phyloP scores from a whole-genome alignment of 2,113 vertebrate genomes.

The Triplophysa rosa region DNA sequence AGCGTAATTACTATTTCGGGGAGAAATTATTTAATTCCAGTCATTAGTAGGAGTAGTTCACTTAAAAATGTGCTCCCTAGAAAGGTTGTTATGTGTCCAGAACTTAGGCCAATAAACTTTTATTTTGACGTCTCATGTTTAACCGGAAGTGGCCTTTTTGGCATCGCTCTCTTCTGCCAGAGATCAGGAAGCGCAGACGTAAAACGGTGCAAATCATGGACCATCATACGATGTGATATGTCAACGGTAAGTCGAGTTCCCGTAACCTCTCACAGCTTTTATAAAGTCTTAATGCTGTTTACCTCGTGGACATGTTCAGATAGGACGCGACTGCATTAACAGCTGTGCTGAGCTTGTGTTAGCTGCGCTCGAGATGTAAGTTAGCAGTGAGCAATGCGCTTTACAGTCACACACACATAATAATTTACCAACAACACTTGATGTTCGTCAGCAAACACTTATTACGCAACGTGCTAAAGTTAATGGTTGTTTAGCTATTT shows the following conservation, averaged over 20 bases:
- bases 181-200: constrained; percentile 56
- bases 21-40: too few species aligned
- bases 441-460: background rate
- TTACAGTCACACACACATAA: background rate
- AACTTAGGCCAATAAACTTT: background rate
- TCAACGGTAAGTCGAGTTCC: constrained; percentile 62
- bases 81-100: too few species aligned
- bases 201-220: constrained; percentile 51
- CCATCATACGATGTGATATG: constrained; percentile 57
- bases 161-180: constrained; percentile 17
- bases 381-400: constrained; percentile 1
- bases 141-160: constrained; percentile 33
- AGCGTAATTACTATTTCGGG: too few species aligned
- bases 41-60: too few species aligned
- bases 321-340: background rate
- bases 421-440: background rate
- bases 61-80: too few species aligned
- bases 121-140: constrained; percentile 8
- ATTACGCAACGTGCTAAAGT: background rate
- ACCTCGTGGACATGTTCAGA: background rate
- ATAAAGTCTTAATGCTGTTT: background rate
- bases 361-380: background rate
- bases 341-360: background rate
- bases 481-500: background rate
- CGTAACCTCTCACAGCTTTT: background rate